Conservation (phyloP, 2,113 vertebrate genomes). For the Pedionomus torquatus region DNA sequence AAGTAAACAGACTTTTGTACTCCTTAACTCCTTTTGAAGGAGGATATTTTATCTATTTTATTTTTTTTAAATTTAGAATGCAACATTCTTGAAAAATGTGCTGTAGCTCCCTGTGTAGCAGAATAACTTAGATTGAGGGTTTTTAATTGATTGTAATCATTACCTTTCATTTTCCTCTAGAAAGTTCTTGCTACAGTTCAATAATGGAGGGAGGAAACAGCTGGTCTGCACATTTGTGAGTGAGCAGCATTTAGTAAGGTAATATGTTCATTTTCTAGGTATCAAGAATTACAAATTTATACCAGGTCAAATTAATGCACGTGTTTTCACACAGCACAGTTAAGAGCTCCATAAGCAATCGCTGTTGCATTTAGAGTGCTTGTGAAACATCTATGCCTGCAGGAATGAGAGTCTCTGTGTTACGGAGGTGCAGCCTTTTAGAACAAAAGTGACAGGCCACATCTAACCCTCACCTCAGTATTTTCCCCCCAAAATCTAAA, state of each 20-base stretch:
- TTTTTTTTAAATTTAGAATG: neutral
- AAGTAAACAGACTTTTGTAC: neutral
- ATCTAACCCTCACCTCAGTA: neutral
- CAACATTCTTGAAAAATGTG: neutral
- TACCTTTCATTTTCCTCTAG: slow-evolving; percentile 52
- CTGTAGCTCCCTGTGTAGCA: neutral
- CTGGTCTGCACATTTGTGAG: slow-evolving; percentile 54
- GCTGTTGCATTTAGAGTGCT: neutral
- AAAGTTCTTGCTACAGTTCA: slow-evolving; percentile 28
- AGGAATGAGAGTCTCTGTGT: neutral
- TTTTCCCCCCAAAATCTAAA: neutral
- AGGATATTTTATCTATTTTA: neutral
- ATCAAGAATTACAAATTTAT: slow-evolving; percentile 31
- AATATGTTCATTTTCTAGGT: slow-evolving; percentile 52
- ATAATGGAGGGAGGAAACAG: slow-evolving; percentile 32
- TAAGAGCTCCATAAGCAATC: neutral
- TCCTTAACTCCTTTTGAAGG: neutral
- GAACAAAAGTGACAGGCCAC: neutral
- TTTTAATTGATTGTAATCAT: slow-evolving; percentile 37
- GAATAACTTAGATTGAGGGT: neutral
- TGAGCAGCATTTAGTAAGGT: slow-evolving; percentile 47
- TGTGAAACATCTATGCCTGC: neutral
- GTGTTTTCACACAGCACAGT: neutral
- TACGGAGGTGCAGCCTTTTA: neutral
- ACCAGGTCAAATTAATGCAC: slow-evolving; percentile 30